Evolutionary conservation across 2,888 invertebrate genomes (phyloP).

Genomic region (Congeria kusceri): DNA sequence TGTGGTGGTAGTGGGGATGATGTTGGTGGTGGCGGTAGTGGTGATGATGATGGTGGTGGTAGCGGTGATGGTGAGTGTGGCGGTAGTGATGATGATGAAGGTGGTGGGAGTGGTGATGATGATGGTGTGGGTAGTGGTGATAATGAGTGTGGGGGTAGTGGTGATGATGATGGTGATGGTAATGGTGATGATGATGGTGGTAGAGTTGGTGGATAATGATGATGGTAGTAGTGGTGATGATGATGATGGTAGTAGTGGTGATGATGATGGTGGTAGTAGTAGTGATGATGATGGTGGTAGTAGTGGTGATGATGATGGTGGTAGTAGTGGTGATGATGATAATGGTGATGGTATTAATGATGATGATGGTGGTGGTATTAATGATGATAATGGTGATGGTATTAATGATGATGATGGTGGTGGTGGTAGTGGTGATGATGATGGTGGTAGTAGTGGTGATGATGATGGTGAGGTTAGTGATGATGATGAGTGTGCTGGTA

Average conservation of each 20-base stretch:
- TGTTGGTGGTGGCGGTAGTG: neutral
- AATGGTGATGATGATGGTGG: neutral
- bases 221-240: neutral
- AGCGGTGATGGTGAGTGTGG: too few relatives aligned
- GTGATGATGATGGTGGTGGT: neutral
- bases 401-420: too few relatives aligned
- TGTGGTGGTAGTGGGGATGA: neutral
- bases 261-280: neutral
- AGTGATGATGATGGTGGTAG: too few relatives aligned
- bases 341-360: neutral
- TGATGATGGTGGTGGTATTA: neutral
- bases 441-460: neutral
- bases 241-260: constrained; percentile 1
- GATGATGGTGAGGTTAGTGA: neutral
- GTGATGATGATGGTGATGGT: neutral
- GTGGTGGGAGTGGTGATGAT: neutral
- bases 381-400: neutral
- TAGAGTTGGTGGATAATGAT: neutral
- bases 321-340: neutral
- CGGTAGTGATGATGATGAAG: neutral
- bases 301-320: neutral
- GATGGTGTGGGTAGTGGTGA: neutral
- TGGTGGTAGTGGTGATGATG: neutral
- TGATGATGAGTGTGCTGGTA: too few relatives aligned
- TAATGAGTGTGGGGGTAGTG: neutral